A percentile compares a stretch with the other conserved stretches of the same genome.
Evolutionary conservation across 2,797 vertebrate species (phyloP).

Genomic region (Molossus alvarezi): DNA sequence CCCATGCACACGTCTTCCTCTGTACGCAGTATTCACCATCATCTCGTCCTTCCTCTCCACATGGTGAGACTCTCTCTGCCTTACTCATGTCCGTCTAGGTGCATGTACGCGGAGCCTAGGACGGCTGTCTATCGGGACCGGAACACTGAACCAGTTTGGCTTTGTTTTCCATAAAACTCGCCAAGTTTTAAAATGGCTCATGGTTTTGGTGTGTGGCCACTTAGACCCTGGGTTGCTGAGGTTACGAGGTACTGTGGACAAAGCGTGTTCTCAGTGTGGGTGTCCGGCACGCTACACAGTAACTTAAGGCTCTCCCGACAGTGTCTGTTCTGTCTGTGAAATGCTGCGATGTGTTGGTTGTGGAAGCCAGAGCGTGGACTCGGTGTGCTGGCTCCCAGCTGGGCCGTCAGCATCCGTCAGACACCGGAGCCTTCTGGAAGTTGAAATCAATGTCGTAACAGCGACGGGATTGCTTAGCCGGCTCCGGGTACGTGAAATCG

Average conservation of each 20-base stretch:
- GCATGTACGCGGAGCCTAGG: background rate
- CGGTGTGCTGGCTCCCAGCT: background rate
- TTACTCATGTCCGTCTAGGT: background rate
- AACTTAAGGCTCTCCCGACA: background rate
- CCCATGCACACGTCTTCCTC: no score
- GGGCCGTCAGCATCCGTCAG: background rate
- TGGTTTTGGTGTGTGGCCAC: background rate
- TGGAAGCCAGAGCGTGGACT: background rate
- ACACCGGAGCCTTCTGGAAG: background rate
- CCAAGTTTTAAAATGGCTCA: background rate
- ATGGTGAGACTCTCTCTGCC: background rate
- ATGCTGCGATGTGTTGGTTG: background rate
- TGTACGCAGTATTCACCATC: background rate
- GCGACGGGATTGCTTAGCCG: background rate
- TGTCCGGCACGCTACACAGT: background rate
- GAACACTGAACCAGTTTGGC: background rate
- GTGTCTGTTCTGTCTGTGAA: background rate
- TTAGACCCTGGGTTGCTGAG: background rate
- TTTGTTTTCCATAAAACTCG: background rate
- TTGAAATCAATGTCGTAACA: background rate
- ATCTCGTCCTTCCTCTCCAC: background rate
- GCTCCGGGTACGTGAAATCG: background rate
- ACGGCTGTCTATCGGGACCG: background rate
- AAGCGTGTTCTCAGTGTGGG: background rate
- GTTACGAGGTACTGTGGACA: background rate